These are phyloP conservation scores for Tonatia bakeri DNA, from an alignment of 2,113 vertebrate genomes.

Conservation along the genomic window DNA sequence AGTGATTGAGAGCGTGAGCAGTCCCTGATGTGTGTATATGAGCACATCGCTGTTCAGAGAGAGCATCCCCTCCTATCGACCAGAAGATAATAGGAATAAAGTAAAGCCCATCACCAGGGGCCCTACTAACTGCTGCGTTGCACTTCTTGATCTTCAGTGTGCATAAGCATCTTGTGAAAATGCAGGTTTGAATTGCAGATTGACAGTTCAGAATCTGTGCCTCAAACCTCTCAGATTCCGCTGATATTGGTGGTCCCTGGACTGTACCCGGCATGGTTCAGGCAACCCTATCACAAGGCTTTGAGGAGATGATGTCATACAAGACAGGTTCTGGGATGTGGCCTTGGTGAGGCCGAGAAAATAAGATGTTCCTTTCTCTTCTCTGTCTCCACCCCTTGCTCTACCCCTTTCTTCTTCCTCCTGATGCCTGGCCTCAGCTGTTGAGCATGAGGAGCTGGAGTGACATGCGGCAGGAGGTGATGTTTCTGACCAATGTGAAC, in stretches of 20 bases:
- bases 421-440: constrained; percentile 78
- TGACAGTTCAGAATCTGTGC: not conserved
- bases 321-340: not conserved
- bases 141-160: not conserved
- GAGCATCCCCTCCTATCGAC: not conserved
- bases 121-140: not conserved
- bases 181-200: not conserved
- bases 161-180: not conserved
- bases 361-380: constrained; percentile 19
- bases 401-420: not conserved
- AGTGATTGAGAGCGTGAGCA: fast-evolving
- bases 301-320: not conserved
- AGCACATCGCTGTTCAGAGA: not conserved
- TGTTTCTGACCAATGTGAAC: constrained; percentile 87
- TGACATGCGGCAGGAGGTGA: constrained; percentile 94
- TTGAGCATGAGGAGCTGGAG: constrained; percentile 93
- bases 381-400: not conserved
- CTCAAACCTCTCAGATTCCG: not conserved
- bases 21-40: not conserved
- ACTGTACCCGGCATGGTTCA: not conserved
- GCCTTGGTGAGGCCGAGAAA: not conserved
- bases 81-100: not conserved
- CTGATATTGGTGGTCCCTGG: not conserved
- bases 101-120: not conserved
- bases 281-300: not conserved